Evolutionary conservation across 2,888 invertebrate genomes (phyloP), one percentile per base, ranked within the genome.

Genomic region (Brenthis daphne): DNA sequence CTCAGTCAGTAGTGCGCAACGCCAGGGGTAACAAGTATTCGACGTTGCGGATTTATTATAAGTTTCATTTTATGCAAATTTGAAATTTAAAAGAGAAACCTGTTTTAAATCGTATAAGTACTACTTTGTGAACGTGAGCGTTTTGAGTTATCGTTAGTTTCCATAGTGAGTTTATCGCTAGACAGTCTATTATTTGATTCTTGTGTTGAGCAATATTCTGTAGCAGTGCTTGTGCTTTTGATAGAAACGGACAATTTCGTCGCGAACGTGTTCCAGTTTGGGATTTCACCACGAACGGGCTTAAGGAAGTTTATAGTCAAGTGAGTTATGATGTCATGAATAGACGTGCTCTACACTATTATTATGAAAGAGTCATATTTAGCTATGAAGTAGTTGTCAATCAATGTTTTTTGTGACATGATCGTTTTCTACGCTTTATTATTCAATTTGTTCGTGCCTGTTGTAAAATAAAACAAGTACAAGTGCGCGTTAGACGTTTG

Each of bases 221-320:
- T 89, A 87, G 84, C 84, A 88, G 90, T 90, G 89, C 81, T 88
- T 87, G 88, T 90, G 89, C 85, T 89, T 89, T 89, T 88, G 89
- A 86, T 90, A 89, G 87, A 89, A 86, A 87, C 86, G 76, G 84
- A 89, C 88, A 82, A 87, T 90, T 91, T 90, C 85, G 85, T 90
- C 85, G 90, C 79, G 84, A 88, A 87, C 89, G 89, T 90, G 91
- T 89, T 87, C 86, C 88, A 86, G 85, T 86, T 90, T 88, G 80
- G 90, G 90, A 92, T 90, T 92, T 92, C 92, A 92, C 83, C 92
- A 92, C 92, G 92, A 92, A 90, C 89, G 92, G 92, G 90, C 88
- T 92, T 82, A 92, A 92, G 90, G 91, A 91, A 90, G 82, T 92
- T 84, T 92, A 92, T 87, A 86, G 92, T 84, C 91, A 88, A 89